Conservation (phyloP, 2,113 vertebrate genomes). For the Trogon surrucura region DNA sequence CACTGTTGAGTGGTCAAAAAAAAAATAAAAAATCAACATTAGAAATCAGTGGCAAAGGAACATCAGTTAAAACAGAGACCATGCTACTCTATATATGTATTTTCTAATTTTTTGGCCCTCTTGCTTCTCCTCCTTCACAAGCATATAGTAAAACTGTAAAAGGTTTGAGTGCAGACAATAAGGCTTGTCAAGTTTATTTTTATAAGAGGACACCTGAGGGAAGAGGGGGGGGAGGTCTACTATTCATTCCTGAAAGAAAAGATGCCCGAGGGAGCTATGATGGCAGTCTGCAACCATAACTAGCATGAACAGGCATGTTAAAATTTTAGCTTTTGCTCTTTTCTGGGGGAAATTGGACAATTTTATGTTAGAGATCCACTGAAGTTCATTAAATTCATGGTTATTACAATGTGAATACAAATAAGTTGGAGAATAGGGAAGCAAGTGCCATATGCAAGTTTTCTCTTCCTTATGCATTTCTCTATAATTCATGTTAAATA, state of each 20-base stretch:
- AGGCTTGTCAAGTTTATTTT: background rate
- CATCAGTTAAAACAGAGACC: background rate
- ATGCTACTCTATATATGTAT: background rate
- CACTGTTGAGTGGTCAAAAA: accelerated
- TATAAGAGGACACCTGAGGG: background rate
- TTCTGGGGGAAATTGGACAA: background rate
- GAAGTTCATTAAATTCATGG: background rate
- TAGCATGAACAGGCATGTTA: background rate
- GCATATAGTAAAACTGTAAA: no score
- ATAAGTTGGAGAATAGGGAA: background rate
- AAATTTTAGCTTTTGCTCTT: background rate
- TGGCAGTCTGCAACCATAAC: background rate
- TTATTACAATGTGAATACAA: background rate
- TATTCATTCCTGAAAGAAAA: background rate
- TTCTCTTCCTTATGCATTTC: background rate
- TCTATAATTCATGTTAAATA: background rate
- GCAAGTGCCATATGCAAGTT: background rate
- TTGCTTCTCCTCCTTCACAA: background rate
- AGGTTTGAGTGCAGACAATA: background rate
- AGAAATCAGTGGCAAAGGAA: background rate
- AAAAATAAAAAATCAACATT: background rate
- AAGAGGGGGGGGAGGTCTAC: background rate
- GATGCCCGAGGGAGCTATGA: background rate
- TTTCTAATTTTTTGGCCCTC: background rate
- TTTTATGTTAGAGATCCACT: background rate